A percentile compares a stretch with the other conserved stretches of the same genome.
Evolutionary conservation across 2,797 vertebrate species (phyloP).

Genomic region (Epinephelus awoara): DNA sequence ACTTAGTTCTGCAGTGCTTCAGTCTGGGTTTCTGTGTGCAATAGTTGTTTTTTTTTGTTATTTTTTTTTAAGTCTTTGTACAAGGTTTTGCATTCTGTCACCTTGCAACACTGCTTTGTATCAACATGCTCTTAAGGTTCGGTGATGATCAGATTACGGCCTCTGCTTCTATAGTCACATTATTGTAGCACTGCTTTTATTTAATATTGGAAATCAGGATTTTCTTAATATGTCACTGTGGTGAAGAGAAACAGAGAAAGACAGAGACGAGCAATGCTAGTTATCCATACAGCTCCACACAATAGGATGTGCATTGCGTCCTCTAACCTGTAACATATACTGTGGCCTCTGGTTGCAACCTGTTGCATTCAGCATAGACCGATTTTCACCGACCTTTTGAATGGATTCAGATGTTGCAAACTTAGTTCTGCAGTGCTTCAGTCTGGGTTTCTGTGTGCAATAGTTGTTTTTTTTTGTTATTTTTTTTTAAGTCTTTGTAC

Average conservation of each 20-base stretch:
- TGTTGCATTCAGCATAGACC: not conserved
- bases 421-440: not conserved
- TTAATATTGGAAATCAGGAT: not conserved
- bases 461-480: not conserved
- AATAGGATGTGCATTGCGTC: not conserved
- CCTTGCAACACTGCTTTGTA: not conserved
- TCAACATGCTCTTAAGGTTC: not conserved
- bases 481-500: not conserved
- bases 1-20: not conserved
- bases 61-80: not conserved
- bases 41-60: not conserved
- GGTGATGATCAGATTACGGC: not conserved
- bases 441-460: not conserved
- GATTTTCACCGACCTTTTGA: too few species aligned
- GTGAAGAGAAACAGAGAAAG: not conserved
- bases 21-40: not conserved
- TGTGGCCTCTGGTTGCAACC: not conserved
- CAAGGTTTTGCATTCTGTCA: not conserved
- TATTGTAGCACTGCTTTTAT: not conserved
- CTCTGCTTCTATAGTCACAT: not conserved
- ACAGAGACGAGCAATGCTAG: not conserved
- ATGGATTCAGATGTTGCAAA: not conserved
- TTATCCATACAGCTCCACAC: conserved; percentile 20
- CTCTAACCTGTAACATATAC: not conserved
- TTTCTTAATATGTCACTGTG: not conserved